These are phyloP conservation scores for Erebia aethiops DNA, from an alignment of 2,888 invertebrate species.

Conservation along the genomic window DNA sequence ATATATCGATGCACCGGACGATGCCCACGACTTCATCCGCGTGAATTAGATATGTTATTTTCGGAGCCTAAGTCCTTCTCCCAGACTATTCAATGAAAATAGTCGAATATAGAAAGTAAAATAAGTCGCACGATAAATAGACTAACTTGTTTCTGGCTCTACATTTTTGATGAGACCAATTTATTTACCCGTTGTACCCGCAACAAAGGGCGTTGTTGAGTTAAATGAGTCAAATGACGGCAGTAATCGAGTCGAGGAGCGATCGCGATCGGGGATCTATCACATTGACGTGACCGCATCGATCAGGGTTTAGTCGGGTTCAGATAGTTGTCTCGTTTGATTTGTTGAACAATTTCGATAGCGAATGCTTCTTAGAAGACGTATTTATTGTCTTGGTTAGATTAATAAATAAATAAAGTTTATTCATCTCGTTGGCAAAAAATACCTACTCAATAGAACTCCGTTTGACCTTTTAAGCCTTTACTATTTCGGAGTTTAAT, in stretches of 20 bases:
- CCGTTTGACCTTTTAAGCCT: no score
- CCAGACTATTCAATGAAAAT: neutral
- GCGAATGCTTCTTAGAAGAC: neutral
- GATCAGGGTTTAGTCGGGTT: conserved; percentile 35
- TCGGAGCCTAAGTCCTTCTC: no score
- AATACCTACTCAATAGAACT: neutral
- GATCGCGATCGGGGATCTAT: conserved; percentile 43
- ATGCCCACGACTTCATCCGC: no score
- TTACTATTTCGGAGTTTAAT: no score
- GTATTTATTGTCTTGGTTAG: neutral
- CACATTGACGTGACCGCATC: conserved; percentile 46
- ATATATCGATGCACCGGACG: no score
- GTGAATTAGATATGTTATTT: no score
- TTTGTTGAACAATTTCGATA: conserved; percentile 4
- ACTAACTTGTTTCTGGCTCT: conserved; percentile 1
- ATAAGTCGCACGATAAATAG: neutral
- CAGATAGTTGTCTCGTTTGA: conserved; percentile 9
- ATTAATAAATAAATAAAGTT: no score
- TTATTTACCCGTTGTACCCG: neutral
- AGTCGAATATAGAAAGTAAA: neutral
- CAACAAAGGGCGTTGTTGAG: conserved; percentile 4
- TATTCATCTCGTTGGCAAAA: no score
- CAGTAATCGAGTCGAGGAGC: conserved; percentile 1
- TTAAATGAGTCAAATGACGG: conserved; percentile 8
- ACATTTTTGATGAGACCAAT: conserved; percentile 3